Conservation (phyloP, 1,140 invertebrate genomes). For the Agrilus planipennis region DNA sequence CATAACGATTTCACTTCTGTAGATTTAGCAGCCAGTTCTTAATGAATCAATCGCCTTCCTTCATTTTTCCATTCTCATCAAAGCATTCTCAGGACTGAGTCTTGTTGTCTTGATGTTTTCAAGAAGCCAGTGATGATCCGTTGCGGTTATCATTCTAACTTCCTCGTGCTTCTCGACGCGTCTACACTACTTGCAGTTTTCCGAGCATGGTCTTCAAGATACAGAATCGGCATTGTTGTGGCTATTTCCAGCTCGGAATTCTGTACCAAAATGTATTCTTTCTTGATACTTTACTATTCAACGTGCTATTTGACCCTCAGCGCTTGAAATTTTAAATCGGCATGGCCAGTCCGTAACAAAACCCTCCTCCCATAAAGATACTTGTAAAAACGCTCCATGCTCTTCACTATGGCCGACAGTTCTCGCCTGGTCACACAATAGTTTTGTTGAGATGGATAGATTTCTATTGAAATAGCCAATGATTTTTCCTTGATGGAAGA, state of each 20-base stretch:
- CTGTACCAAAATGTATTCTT: constrained; percentile 13
- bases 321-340: constrained; percentile 21
- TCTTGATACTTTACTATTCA: constrained; percentile 12
- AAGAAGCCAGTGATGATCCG: too few species aligned
- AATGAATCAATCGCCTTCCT: too few species aligned
- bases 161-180: too few species aligned
- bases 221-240: constrained; percentile 15
- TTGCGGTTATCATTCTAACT: too few species aligned
- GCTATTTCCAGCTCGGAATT: constrained; percentile 11
- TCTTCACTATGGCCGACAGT: too few species aligned
- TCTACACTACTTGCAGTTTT: constrained; percentile 8
- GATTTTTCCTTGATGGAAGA: constrained; percentile 10
- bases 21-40: too few species aligned
- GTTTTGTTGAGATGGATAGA: constrained; percentile 23
- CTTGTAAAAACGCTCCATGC: constrained; percentile 12
- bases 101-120: too few species aligned
- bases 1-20: too few species aligned
- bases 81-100: too few species aligned
- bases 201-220: constrained; percentile 13
- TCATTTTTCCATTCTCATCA: too few species aligned
- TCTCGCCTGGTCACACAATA: too few species aligned
- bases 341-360: constrained; percentile 17
- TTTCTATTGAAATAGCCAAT: constrained; percentile 25
- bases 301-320: constrained; percentile 16
- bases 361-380: constrained; percentile 13